Base-by-base conservation (phyloP, 2,113 vertebrate genomes). In the Noturus placidus region DNA sequence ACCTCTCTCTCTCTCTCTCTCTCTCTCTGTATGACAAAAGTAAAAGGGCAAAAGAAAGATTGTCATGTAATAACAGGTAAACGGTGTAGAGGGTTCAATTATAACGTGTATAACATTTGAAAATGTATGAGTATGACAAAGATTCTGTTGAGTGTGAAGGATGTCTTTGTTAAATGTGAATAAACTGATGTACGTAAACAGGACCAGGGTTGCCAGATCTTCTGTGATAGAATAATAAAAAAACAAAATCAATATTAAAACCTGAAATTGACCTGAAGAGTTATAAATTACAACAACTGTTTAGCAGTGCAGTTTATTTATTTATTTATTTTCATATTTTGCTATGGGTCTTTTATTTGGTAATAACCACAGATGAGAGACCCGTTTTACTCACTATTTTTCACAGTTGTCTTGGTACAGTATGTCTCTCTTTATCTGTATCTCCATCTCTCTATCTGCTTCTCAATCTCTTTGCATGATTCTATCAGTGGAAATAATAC, bases 401-500 rank as follows among this genome's bases (percentile, higher is more conserved):
- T 17, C 74, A 78, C 76, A 17, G 27, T 8, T 4, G n/a, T 33
- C 10, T 80, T 67, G 25, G 1, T 3, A 19, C 35, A 65, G 25
- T 30, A 27, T 67, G 7, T 50, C 38, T 30, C 11, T 67, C 61
- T 65, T 25, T 46, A n/a, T 67, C 61, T 83, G 22, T 59, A 46
- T 72, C 50, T 22, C 70, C 54, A 30, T 77, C 69, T 63, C 10
- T 10, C 17, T 22, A 10, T 35, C 78, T 56, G 20, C 54, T 56
- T 67, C 52, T 15, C 83, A 11, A 27, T 84, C 76, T 59, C 33
- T 70, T 38, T 59, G 27, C 85, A 84, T 80, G 82, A 69, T 84
- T 67, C 82, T 88, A 83, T 88, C 87, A 88, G 33, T n/a, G 54
- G 50, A 35, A 81, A 85, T 83, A 83, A 83, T 84, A 82, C 70